A percentile compares a stretch with the other conserved stretches of the same genome.
Evolutionary conservation across 1,140 invertebrate genomes (phyloP).

Genomic region (Diabrotica undecimpunctata): DNA sequence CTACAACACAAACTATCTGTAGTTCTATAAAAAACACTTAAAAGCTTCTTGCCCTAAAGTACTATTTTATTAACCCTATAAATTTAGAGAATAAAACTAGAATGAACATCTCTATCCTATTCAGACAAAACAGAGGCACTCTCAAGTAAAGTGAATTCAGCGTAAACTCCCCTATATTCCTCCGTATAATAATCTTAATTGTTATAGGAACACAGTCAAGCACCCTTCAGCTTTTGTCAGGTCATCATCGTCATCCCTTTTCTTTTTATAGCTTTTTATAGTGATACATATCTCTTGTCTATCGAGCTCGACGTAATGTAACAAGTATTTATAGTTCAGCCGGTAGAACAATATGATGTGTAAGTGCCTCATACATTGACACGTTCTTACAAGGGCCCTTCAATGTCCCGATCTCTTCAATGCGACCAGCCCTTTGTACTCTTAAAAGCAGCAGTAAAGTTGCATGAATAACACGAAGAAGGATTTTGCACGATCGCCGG

Average conservation of each 20-base stretch:
- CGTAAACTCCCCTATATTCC: background rate
- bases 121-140: background rate
- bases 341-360: conserved; percentile 26
- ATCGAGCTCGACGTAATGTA: conserved; percentile 4
- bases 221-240: conserved; percentile 7
- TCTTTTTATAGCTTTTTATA: conserved; percentile 6
- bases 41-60: too few relatives aligned
- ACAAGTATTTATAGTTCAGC: conserved; percentile 25
- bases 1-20: too few relatives aligned
- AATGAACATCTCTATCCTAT: background rate
- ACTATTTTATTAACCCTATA: background rate
- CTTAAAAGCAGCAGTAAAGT: conserved; percentile 21
- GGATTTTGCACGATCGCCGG: conserved; percentile 24
- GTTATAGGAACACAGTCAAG: conserved; percentile 5
- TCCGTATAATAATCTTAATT: conserved; percentile 11
- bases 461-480: conserved; percentile 23
- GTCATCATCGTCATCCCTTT: conserved; percentile 9
- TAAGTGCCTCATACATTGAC: conserved; percentile 23
- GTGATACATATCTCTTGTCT: background rate
- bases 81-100: background rate
- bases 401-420: conserved; percentile 24
- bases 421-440: conserved; percentile 19
- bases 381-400: conserved; percentile 22
- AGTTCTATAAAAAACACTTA: too few relatives aligned
- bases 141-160: conserved; percentile 12